These are phyloP conservation scores for Craniophora ligustri DNA, from an alignment of 2,888 invertebrate species.

Conservation along the genomic window DNA sequence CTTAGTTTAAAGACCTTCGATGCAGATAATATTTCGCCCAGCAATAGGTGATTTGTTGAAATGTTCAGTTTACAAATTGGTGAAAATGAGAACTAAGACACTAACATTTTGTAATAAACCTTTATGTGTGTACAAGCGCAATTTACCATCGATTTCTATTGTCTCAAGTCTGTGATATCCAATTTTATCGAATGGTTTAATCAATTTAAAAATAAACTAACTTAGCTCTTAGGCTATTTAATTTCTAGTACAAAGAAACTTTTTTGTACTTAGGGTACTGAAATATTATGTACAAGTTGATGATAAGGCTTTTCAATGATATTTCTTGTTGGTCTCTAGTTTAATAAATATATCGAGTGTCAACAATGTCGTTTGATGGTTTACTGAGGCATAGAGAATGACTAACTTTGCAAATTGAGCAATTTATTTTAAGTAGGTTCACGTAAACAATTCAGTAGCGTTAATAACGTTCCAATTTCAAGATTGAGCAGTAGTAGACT, in stretches of 20 bases:
- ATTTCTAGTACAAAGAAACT: neutral
- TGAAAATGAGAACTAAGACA: no score
- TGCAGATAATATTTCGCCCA: neutral
- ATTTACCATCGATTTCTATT: conserved; percentile 12
- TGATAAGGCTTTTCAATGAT: neutral
- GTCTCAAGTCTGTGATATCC: neutral
- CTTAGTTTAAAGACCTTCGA: no score
- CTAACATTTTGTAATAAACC: neutral
- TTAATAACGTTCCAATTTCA: conserved; percentile 9
- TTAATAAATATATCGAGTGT: conserved; percentile 6
- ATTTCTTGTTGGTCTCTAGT: conserved; percentile 3
- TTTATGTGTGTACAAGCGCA: conserved; percentile 20
- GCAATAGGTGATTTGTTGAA: no score
- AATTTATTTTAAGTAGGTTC: conserved; percentile 31
- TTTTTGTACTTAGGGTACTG: neutral
- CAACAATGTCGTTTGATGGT: conserved; percentile 43
- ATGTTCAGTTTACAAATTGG: neutral
- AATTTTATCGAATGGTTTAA: neutral
- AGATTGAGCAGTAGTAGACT: conserved; percentile 7
- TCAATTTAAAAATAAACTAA: no score
- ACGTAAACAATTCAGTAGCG: conserved; percentile 49
- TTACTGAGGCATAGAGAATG: conserved; percentile 38
- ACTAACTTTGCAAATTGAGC: conserved; percentile 29
- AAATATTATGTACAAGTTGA: conserved; percentile 15
- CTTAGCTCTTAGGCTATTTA: no score